Evolutionary conservation across 92 coral and sea anemone genomes (phyloP).

Genomic region (Paragorgia papillata): DNA sequence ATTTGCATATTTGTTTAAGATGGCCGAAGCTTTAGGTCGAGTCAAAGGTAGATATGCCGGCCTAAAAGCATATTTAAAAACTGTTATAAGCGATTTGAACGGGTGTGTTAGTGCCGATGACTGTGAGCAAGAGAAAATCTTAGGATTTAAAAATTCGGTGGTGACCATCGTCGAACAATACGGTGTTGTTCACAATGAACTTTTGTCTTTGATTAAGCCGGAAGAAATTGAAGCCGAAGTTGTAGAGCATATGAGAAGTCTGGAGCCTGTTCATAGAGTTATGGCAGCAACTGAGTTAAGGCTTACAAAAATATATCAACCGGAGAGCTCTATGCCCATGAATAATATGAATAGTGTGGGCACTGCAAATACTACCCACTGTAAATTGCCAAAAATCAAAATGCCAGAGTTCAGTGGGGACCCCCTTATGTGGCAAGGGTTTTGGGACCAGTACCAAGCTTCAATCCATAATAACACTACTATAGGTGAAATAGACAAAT

Average conservation of each 20-base stretch:
- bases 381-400: constrained; percentile 8
- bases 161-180: no score
- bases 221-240: background rate
- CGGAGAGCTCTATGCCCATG: background rate
- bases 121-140: no score
- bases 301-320: background rate
- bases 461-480: background rate
- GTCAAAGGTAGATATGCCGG: no score
- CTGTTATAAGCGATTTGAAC: no score
- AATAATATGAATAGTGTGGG: background rate
- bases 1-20: no score
- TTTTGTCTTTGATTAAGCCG: no score
- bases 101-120: no score
- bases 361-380: background rate
- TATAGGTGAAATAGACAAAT: constrained; percentile 6
- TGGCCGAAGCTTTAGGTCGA: no score
- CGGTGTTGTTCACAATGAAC: no score
- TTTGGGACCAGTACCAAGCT: constrained; percentile 2
- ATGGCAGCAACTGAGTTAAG: background rate
- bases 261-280: background rate
- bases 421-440: background rate
- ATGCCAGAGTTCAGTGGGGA: constrained; percentile 4
- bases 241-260: constrained; percentile 11
- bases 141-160: no score
- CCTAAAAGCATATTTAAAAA: no score